Conservation (phyloP, 2,888 invertebrate genomes). For the Rotaria magnacalcarata region DNA sequence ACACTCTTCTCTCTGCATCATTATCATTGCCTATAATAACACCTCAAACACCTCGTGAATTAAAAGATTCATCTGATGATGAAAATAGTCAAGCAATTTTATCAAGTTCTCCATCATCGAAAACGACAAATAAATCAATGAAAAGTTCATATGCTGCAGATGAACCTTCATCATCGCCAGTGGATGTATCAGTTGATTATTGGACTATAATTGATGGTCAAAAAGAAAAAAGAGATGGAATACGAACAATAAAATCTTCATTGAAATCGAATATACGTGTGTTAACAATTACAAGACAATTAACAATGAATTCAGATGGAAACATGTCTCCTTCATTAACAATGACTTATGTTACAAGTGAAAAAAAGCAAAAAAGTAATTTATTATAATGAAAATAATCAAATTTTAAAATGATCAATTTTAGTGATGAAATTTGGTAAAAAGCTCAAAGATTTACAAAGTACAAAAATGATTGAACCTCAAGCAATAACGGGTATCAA, state of each 20-base stretch:
- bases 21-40: background rate
- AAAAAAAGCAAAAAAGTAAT: constrained; percentile 90
- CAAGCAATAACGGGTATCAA: constrained; percentile 86
- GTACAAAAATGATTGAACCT: constrained; percentile 49
- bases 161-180: background rate
- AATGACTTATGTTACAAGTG: constrained; percentile 80
- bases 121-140: background rate
- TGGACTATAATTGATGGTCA: constrained; percentile 2
- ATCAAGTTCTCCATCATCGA: background rate
- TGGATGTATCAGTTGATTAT: constrained; percentile 12
- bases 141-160: background rate
- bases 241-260: constrained; percentile 13
- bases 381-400: too few relatives aligned
- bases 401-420: constrained; percentile 49
- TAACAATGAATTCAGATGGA: constrained; percentile 60
- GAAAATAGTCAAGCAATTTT: background rate
- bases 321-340: constrained; percentile 64
- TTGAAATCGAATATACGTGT: constrained; percentile 33
- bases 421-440: constrained; percentile 89
- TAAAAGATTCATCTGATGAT: constrained; percentile 16
- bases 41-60: background rate
- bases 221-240: constrained; percentile 9
- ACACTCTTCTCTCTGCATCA: background rate
- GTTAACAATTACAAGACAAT: constrained; percentile 25
- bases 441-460: constrained; percentile 63